These are phyloP conservation scores for Silurus lanzhouensis DNA, from an alignment of 2,797 vertebrate genomes.

Conservation along the genomic window DNA sequence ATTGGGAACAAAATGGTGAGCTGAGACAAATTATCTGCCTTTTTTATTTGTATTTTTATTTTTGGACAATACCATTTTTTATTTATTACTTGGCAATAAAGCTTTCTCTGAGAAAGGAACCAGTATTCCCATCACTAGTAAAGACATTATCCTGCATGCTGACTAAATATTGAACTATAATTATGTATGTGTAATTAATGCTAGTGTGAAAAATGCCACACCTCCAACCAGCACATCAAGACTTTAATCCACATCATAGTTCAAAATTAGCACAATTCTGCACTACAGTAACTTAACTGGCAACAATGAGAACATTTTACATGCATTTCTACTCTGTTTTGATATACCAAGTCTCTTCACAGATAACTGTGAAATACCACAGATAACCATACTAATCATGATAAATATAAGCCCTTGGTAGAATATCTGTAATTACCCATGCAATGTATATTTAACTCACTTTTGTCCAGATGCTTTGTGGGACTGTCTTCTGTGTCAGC, in stretches of 20 bases:
- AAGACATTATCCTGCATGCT: not conserved
- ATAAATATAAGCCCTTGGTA: not conserved
- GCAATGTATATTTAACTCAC: not conserved
- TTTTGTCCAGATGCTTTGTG: not conserved
- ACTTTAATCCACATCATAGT: not conserved
- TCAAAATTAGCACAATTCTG: not conserved
- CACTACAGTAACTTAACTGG: not conserved
- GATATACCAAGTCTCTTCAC: not conserved
- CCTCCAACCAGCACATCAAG: not conserved
- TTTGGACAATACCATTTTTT: no score
- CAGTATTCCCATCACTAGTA: not conserved
- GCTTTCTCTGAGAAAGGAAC: not conserved
- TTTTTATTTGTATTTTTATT: no score
- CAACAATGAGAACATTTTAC: not conserved
- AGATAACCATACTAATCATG: not conserved
- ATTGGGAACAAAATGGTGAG: not conserved
- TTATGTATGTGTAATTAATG: not conserved
- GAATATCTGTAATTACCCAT: not conserved
- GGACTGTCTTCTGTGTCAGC: no score
- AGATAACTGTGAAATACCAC: not conserved
- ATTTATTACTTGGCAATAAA: no score
- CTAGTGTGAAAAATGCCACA: not conserved
- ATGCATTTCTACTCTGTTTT: not conserved
- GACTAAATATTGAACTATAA: conserved; percentile 6
- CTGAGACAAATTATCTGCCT: not conserved